Percentiles rank a stretch among this genome's conserved stretches.
Evolutionary conservation across 2,113 vertebrate genomes (phyloP).

Genomic region (Mesocricetus auratus): DNA sequence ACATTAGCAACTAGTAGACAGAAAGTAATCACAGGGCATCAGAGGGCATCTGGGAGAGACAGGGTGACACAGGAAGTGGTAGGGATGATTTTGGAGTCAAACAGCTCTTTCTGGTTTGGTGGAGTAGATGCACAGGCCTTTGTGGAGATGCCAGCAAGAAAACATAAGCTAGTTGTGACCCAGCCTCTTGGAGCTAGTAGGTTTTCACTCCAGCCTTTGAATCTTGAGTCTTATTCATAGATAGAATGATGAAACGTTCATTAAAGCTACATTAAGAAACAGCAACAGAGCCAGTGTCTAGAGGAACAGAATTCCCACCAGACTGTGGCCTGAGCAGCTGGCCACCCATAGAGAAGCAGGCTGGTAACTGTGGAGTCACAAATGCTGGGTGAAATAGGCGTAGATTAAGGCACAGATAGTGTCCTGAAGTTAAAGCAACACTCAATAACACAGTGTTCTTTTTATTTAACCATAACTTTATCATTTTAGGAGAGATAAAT

Average conservation of each 20-base stretch:
- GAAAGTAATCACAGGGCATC: neutral
- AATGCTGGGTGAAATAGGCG: neutral
- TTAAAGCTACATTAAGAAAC: neutral
- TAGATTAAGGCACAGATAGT: neutral
- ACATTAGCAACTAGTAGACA: neutral
- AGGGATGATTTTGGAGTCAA: neutral
- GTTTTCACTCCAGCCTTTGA: neutral
- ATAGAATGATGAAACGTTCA: neutral
- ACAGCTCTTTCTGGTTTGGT: neutral
- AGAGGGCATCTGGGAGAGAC: neutral
- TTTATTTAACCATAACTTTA: neutral
- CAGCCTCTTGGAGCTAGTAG: neutral
- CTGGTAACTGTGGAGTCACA: neutral
- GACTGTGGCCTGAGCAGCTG: neutral
- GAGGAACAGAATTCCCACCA: neutral
- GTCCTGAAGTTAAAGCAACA: neutral
- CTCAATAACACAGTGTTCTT: neutral
- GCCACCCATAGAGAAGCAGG: neutral
- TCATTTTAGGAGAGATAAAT: constrained; percentile 23
- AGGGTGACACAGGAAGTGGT: neutral
- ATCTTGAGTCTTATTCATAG: neutral
- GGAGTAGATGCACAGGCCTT: neutral
- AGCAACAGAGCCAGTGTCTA: neutral
- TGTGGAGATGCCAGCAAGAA: neutral
- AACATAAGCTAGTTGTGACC: neutral